These are phyloP conservation scores for Melieria picta DNA, from an alignment of 2,888 invertebrate species.

Conservation along the genomic window DNA sequence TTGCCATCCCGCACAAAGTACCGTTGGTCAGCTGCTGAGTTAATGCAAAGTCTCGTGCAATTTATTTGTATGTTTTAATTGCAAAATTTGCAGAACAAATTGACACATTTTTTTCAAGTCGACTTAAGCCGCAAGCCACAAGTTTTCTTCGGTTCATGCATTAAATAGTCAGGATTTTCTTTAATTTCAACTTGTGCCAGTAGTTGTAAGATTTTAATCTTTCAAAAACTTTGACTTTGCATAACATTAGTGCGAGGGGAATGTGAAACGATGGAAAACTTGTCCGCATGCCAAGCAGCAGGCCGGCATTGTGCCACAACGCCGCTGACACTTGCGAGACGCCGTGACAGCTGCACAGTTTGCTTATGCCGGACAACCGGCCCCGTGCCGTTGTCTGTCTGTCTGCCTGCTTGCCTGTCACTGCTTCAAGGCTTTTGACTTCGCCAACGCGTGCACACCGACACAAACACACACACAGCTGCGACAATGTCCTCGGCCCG, in stretches of 20 bases:
- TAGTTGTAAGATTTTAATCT: constrained; percentile 48
- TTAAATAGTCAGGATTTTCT: constrained; percentile 6
- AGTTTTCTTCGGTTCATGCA: neutral
- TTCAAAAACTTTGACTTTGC: constrained; percentile 41
- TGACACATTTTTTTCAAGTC: neutral
- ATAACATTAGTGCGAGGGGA: neutral
- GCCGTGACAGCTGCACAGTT: constrained; percentile 14
- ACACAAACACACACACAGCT: too few relatives aligned
- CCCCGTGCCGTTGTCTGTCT: too few relatives aligned
- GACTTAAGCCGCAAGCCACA: neutral
- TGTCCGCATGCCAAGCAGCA: neutral
- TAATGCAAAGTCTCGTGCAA: too few relatives aligned
- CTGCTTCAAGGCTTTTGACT: too few relatives aligned
- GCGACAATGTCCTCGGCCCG: too few relatives aligned
- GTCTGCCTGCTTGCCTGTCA: too few relatives aligned
- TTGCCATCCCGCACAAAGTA: too few relatives aligned
- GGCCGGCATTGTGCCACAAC: neutral
- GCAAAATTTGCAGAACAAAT: neutral
- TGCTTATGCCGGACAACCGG: too few relatives aligned
- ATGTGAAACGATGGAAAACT: neutral
- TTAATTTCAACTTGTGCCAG: constrained; percentile 41
- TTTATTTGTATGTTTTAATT: too few relatives aligned
- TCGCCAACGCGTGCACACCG: too few relatives aligned
- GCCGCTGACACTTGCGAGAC: constrained; percentile 32
- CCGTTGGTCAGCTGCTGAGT: too few relatives aligned